Conservation (phyloP, 2,797 vertebrate species). For the Lepus townsendii region DNA sequence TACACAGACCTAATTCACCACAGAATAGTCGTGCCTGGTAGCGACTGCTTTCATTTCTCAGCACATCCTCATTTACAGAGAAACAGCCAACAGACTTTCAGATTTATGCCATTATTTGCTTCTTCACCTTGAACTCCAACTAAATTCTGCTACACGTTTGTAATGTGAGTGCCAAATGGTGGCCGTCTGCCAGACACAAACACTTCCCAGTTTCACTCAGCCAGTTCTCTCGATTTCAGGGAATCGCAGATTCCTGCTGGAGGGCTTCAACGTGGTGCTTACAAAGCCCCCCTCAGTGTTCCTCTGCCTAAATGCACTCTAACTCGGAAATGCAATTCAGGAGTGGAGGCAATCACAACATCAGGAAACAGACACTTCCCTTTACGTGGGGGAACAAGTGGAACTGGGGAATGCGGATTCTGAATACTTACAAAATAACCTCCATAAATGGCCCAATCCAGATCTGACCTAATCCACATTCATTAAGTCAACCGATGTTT, state of each 20-base stretch:
- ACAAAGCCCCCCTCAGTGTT: background rate
- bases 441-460: background rate
- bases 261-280: background rate
- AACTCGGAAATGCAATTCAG: constrained; percentile 29
- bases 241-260: constrained; percentile 53
- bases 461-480: background rate
- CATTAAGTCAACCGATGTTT: constrained; percentile 21
- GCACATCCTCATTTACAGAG: constrained; percentile 72
- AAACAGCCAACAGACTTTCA: constrained; percentile 68
- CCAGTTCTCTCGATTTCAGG: constrained; percentile 57
- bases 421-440: constrained; percentile 2
- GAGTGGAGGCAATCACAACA: constrained; percentile 56
- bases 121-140: constrained; percentile 84
- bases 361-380: constrained; percentile 52
- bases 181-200: constrained; percentile 70
- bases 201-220: constrained; percentile 58
- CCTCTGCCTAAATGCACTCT: constrained; percentile 55
- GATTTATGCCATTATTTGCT: constrained; percentile 81
- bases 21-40: constrained; percentile 65
- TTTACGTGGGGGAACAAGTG: background rate
- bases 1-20: constrained; percentile 71
- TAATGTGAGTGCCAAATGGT: constrained; percentile 67
- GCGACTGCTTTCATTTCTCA: constrained; percentile 71
- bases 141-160: constrained; percentile 76
- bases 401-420: background rate